Evolutionary conservation across 2,888 invertebrate genomes (phyloP), one percentile per base, ranked within the genome.

Genomic region (Galerucella nymphaeae): DNA sequence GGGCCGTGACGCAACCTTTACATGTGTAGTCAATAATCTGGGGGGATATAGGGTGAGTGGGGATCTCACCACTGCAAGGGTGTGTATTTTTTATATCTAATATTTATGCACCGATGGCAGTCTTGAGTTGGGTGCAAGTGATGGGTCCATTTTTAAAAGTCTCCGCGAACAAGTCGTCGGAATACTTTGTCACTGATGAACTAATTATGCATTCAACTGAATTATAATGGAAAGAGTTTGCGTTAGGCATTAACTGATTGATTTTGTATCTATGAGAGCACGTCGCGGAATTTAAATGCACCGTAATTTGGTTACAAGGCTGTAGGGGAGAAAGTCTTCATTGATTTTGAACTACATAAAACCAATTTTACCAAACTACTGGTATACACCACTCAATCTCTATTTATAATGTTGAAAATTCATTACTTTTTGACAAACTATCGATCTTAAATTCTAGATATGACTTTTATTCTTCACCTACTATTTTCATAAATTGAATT

Each of bases 11-110:
- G 94, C 94, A 81, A 92, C 93, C 86, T 94, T 94, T 88, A 94
- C 94, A 80, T 94, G 94, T 86, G 93, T 94, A 85, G 94, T 94
- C 84, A 94, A 93, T 89, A 93, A 94, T 90, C 91, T 94, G 86
- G 91, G 91, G 81, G 90, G 90, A 82, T 91, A 93, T 90, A 93
- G 94, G 94, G 96, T 96, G 95, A 95, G 95, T 95, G 93, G 93
- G 90, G 93, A 93, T 89, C 90, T 91, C 90, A 90, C 92, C 89
- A 92, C 91, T 87, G 92, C 93, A 90, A 93, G 93, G 93, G 93
- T 93, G 93, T 93, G 93, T 93, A 93, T 92, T 78, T 78, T 82
- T 81, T 80, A 77, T 80, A 80, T 77, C 76, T 79, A 75, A 78
- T 78, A 77, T 76, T 77, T 80, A 82, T 82, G 83, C 84, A 84